phyloP scores from a whole-genome alignment of 2,888 invertebrate genomes.

The Steinernema hermaphroditum region DNA sequence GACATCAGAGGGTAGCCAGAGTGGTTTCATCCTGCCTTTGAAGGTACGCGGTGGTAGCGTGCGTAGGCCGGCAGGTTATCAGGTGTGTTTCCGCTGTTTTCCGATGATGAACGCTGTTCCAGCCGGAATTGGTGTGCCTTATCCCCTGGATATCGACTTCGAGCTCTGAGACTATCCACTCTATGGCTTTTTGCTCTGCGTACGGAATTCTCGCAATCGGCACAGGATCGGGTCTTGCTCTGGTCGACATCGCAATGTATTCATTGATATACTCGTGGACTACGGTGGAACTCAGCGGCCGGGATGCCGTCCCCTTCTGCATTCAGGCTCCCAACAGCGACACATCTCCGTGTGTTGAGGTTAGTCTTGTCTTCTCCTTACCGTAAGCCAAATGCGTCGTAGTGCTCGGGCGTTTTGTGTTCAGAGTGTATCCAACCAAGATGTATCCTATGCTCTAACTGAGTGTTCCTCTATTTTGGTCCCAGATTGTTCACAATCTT shows the following conservation, averaged over 20 bases:
- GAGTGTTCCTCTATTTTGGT: too few relatives aligned
- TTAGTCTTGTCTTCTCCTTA: neutral
- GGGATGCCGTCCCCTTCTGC: constrained; percentile 53
- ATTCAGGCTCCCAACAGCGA: constrained; percentile 37
- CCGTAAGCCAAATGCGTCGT: too few relatives aligned
- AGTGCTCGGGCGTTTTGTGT: too few relatives aligned
- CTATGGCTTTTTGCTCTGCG: constrained; percentile 89
- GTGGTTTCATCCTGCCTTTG: constrained; percentile 41
- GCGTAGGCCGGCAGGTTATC: constrained; percentile 92
- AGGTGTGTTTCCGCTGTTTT: constrained; percentile 37
- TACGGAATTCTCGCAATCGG: constrained; percentile 76
- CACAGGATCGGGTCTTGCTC: constrained; percentile 45
- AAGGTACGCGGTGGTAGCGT: constrained; percentile 77
- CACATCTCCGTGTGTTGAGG: constrained; percentile 30
- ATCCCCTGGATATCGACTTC: constrained; percentile 75
- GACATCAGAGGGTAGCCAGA: constrained; percentile 43
- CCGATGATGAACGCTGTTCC: constrained; percentile 33
- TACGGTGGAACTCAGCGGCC: constrained; percentile 56
- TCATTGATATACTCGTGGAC: constrained; percentile 61
- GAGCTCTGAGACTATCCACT: constrained; percentile 82
- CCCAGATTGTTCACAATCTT: too few relatives aligned
- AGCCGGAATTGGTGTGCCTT: constrained; percentile 89
- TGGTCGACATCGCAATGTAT: constrained; percentile 43
- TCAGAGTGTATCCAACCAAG: too few relatives aligned
- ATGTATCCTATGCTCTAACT: too few relatives aligned